A percentile compares a stretch with the other conserved stretches of the same genome.
Conservation (phyloP, 2,888 invertebrate species). For the Tipula lateralis region DNA sequence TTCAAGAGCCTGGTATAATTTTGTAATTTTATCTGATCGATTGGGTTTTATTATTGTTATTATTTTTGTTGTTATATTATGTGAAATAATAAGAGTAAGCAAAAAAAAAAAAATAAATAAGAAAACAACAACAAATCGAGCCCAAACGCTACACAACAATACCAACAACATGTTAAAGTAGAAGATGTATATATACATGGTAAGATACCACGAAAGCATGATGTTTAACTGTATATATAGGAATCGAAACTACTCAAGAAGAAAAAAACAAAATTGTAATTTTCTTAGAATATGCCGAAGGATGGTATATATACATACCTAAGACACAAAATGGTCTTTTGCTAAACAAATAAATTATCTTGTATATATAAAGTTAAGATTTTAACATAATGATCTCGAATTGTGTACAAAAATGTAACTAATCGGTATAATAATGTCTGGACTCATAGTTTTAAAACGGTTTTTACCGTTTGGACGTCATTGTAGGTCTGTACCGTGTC, state of each 20-base stretch:
- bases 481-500: too few relatives aligned
- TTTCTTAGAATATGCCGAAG: conserved; percentile 1
- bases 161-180: not conserved
- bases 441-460: too few relatives aligned
- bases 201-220: not conserved
- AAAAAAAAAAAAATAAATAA: not conserved
- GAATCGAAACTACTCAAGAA: not conserved
- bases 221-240: not conserved
- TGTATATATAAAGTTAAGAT: not conserved
- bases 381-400: not conserved
- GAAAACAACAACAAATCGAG: not conserved
- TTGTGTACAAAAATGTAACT: too few relatives aligned
- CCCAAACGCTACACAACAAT: not conserved
- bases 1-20: conserved; percentile 28
- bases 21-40: conserved; percentile 29
- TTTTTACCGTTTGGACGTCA: too few relatives aligned
- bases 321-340: not conserved
- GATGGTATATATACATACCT: not conserved
- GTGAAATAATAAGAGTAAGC: conserved; percentile 4
- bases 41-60: conserved; percentile 26
- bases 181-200: conserved; percentile 25
- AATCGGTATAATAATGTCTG: too few relatives aligned
- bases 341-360: not conserved
- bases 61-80: conserved; percentile 15
- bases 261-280: not conserved